Evolutionary conservation across 2,797 vertebrate genomes (phyloP), one percentile per base, ranked within the genome.

Genomic region (Bradypus variegatus): DNA sequence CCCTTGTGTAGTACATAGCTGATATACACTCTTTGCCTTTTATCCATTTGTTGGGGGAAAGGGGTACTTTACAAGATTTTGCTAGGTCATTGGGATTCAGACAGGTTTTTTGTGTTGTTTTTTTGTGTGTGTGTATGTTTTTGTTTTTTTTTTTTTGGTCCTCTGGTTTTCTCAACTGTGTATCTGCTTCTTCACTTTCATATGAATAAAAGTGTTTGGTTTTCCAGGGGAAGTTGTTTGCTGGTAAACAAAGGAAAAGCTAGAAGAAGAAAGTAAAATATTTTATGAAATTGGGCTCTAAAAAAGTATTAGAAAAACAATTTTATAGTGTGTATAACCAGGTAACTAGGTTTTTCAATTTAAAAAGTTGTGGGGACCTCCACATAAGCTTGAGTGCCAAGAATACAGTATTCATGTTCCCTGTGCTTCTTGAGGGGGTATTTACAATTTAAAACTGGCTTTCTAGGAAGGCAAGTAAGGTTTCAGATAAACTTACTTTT

Each of bases 361-460:
- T 8, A 86, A 88, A 78, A 77, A 86, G 9, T 50, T 50, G 50
- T 14, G 50, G 50, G 10, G 50, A 85, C 19, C 73, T 94, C 48
- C 86, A 94, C 45, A 92, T 65, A 94, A 95, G 73, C 76, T 94
- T 89, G 77, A 94, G n/a, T 77, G 33, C 55, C 18, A 53, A 94
- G 55, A 88, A 86, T 70, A 92, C 45, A 55, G 21, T 80, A 58
- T 50, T 85, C 48, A 89, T 45, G 75, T 90, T 83, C 58, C 48
- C 60, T 81, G 78, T 50, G 64, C 38, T 75, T 88, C 62, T 89
- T 69, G 92, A 83, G 65, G 21, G 85, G 67, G 18, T 92, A 95
- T 92, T 93, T 96, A 96, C 38, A 94, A 75, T 92, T 88, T 80
- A 83, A 83, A 90, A 65, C 50, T 86, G 89, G 86, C 91, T 95